Base-by-base conservation (phyloP, 2,888 invertebrate genomes). In the Ceramica pisi region DNA sequence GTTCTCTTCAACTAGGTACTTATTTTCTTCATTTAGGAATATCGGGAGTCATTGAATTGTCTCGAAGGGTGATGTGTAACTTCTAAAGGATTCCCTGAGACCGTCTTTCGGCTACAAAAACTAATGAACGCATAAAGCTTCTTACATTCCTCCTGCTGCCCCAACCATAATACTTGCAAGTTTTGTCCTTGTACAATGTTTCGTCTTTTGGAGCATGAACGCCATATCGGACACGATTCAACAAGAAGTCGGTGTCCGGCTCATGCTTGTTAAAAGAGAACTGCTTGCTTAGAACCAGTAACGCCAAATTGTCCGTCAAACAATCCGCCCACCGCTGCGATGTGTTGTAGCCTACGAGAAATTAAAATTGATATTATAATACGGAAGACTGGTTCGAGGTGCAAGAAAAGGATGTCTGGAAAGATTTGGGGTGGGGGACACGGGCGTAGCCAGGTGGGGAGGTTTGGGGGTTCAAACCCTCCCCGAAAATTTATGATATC, bases 91-190 rank as follows among this genome's bases (percentile, higher is more conserved):
- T 46, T 46, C 5, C 14, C n/a, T 56, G 26, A 46, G 46, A n/a
- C 14, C 21, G 51, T 51, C 2, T 35, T 51, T 51, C 8, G 3
- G 55, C 44, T 7, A n/a, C 16, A 31, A n/a, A 53, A 44, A 21
- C 9, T 19, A 70, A 48, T 56, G 19, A 44, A 35, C 44, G 10
- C 5, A 3, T 41, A 38, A 3, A n/a, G 41, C 3, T 9, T 16
- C 94, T 90, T 83, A 95, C 95, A 85, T 95, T 95, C 61, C 94
- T 88, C 71, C 94, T 90, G 67, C 95, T 95, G 6, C 94, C 95
- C 93, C 93, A 95, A 16, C 95, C 95, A 65, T 82, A 94, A 77
- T 88, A 93, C 9, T 69, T 77, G 72, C 95, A 95, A 12, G 79
- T 51, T 1, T 68, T 69, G 67, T 90, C 89, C 6, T 59, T 35